Evolutionary conservation across 2,888 invertebrate species (phyloP), one percentile per base, ranked within the genome.

Genomic region (Drosophila flavopinicola): DNA sequence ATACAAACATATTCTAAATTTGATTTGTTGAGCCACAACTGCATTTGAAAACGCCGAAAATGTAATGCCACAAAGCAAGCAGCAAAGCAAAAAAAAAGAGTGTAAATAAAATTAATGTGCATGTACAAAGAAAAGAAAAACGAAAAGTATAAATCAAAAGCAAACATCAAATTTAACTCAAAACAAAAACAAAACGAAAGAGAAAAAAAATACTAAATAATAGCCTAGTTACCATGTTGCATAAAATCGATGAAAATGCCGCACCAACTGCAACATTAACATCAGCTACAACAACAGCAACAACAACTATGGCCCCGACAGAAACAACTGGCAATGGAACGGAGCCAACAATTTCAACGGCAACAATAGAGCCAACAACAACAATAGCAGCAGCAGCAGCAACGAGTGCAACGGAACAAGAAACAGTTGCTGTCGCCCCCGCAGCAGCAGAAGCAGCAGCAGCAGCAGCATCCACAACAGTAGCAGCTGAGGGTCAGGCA

Each of bases 341-440:
- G 42, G 78, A 85, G 79, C 84, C 83, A 79, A 85, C 66, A 78
- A 71, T 63, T 78, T 65, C 67, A 69, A 75, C 80, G 80, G 72
- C 71, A 7, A 72, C n/a, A n/a, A n/a, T n/a, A n/a, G n/a, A 54
- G 37, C 49, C 73, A 48, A 66, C 57, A 44, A 33, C 51, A 54
- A 64, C 56, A 59, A 61, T 71, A 66, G 51, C 32, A 52, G 54
- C 44, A 48, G 23, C 49, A 49, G 20, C 61, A 37, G 17, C 45
- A 56, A 38, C 45, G 33, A 52, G 25, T 38, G 47, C 57, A 66
- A 44, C 60, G 47, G 66, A 66, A 54, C 44, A 66, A 76, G 69
- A 66, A 60, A 61, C 56, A 53, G 24, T 38, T 42, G 30, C 29
- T 52, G 47, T 45, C 56, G 49, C 54, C 45, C 30, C 17, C 51